These are phyloP conservation scores for Lasiurus borealis DNA, from an alignment of 2,113 vertebrate genomes.

Conservation along the genomic window DNA sequence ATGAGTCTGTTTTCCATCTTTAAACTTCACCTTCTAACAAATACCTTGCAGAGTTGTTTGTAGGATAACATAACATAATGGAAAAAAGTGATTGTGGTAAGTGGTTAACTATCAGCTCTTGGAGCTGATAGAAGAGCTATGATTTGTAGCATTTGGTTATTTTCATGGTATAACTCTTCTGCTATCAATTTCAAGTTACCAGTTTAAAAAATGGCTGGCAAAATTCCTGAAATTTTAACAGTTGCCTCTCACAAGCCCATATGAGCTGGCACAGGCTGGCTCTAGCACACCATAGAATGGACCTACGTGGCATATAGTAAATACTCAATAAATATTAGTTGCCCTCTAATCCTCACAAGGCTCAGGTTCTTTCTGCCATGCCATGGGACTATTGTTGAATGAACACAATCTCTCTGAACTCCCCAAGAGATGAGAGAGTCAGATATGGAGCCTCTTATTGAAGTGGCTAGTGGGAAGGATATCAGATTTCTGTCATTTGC, in stretches of 20 bases:
- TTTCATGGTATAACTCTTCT: not conserved
- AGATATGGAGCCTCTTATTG: no score
- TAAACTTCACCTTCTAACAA: conserved; percentile 15
- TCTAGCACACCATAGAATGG: not conserved
- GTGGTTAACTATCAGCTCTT: not conserved
- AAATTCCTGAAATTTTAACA: conserved; percentile 33
- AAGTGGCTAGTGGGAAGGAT: not conserved
- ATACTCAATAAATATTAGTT: conserved; percentile 29
- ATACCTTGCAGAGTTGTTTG: not conserved
- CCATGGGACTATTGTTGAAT: not conserved
- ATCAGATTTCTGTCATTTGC: not conserved
- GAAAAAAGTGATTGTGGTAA: not conserved
- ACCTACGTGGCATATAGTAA: not conserved
- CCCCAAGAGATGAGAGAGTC: not conserved
- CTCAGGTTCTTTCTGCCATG: not conserved
- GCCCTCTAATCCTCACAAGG: conserved; percentile 9
- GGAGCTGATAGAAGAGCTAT: not conserved
- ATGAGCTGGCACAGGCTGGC: not conserved
- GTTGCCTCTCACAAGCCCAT: conserved; percentile 8
- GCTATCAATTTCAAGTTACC: conserved; percentile 14
- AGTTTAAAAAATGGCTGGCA: conserved; percentile 38
- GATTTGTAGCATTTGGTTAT: conserved; percentile 8
- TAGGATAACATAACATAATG: not conserved
- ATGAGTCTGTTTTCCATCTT: conserved; percentile 13
- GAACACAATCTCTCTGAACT: not conserved